Evolutionary conservation across 2,888 invertebrate species (phyloP).

Genomic region (Microdon myrmicae): DNA sequence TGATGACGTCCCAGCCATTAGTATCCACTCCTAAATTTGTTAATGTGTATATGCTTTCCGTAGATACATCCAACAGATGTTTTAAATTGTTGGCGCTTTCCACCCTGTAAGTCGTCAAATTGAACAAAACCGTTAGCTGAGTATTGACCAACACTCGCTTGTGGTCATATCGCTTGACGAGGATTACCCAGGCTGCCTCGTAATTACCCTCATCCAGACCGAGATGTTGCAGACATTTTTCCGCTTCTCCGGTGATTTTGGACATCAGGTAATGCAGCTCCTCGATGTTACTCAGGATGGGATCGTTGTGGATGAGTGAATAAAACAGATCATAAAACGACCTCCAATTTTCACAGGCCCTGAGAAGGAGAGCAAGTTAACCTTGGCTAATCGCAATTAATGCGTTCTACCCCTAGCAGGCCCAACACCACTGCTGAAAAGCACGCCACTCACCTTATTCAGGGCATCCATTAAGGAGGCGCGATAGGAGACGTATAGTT

Average conservation of each 20-base stretch:
- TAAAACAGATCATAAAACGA: not conserved
- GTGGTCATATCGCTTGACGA: not conserved
- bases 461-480: too few relatives aligned
- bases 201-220: constrained; percentile 6
- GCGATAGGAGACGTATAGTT: too few relatives aligned
- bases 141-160: not conserved
- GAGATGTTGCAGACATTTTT: constrained; percentile 1
- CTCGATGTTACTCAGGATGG: not conserved
- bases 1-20: not conserved
- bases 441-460: too few relatives aligned
- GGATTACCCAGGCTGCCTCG: not conserved
- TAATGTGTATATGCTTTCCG: constrained; percentile 4
- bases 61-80: constrained; percentile 1
- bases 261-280: constrained; percentile 4
- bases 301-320: not conserved
- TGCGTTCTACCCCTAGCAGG: too few relatives aligned
- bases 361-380: not conserved
- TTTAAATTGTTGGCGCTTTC: not conserved
- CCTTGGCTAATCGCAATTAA: not conserved
- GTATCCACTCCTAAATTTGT: not conserved
- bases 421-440: too few relatives aligned
- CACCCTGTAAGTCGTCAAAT: not conserved
- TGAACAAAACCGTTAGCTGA: constrained; percentile 3
- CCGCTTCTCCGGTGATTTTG: constrained; percentile 3
- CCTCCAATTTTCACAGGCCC: constrained; percentile 1